Evolutionary conservation across 2,797 vertebrate species (phyloP), one percentile per base, ranked within the genome.

Genomic region (Apogon talboti): DNA sequence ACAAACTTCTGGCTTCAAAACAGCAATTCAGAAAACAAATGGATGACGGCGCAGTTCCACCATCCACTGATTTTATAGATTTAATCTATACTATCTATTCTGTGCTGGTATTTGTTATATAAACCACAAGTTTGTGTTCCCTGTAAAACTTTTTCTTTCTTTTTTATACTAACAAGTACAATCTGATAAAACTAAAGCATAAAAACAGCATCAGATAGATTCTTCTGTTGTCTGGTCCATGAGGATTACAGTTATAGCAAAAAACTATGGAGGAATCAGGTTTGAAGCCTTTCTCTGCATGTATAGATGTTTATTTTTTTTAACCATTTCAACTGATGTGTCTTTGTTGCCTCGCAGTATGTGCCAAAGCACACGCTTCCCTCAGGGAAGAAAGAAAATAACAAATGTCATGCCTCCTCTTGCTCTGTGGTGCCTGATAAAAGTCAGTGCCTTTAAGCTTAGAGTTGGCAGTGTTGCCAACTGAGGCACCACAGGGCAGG

Each of bases 381-480:
- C 76, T 57, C 62, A 2, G 16, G 59, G 66, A 64, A 30, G 49
- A 57, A 55, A 74, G 46, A 78, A 76, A 76, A 61, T 28, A 71
- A 63, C 55, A 84, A 91, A 92, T 91, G 89, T 90, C 91, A 90
- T 11, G 8, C 80, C 81, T 76, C 81, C 82, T 81, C 79, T 86
- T 6, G 46, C 79, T 74, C 82, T 81, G 79, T 59, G 71, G 69
- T 28, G 79, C 66, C 81, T 79, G 70, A 71, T 87, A 84, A 88
- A 90, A 86, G 83, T 87, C 86, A 79, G 79, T 83, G 74, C 83
- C 90, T 90, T 89, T 79, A 87, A 89, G 86, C 83, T 78, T 43
- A 11, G 77, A 65, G 79, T 82, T 86, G 84, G 74, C 83, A 71
- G 76, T 64, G 74, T 80, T 83, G 78, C 87, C 82, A 79, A 83